Percentiles rank a stretch among this genome's conserved stretches.
Evolutionary conservation across 2,113 vertebrate genomes (phyloP).

Genomic region (Talpa occidentalis): DNA sequence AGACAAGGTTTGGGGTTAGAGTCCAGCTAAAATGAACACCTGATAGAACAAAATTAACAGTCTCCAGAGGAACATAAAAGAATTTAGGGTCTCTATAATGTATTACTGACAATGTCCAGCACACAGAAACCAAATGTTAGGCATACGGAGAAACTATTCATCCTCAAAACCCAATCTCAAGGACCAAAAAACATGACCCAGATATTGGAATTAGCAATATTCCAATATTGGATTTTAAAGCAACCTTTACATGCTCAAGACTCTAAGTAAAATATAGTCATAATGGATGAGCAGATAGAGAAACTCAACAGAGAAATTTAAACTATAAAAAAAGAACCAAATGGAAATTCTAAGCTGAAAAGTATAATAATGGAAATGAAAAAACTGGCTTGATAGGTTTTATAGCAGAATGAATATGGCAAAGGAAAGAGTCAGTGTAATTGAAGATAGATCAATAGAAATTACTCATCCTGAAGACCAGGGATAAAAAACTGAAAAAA

Average conservation of each 20-base stretch:
- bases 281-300: neutral
- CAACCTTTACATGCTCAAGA: slow-evolving; percentile 19
- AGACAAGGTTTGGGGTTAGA: neutral
- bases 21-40: neutral
- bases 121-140: neutral
- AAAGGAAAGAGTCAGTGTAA: neutral
- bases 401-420: neutral
- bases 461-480: neutral
- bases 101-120: neutral
- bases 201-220: slow-evolving; percentile 6
- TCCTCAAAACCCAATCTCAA: neutral
- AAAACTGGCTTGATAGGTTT: slow-evolving; percentile 30
- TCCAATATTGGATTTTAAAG: slow-evolving; percentile 17
- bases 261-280: neutral
- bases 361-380: neutral
- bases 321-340: slow-evolving; percentile 6
- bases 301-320: neutral
- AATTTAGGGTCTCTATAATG: neutral
- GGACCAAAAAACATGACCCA: neutral
- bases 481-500: neutral
- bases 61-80: neutral
- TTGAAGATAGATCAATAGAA: neutral
- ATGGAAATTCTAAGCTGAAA: slow-evolving; percentile 29
- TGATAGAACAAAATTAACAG: neutral
- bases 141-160: neutral